Percentiles rank a stretch among this genome's conserved stretches.
phyloP scores from a whole-genome alignment of 1,140 invertebrate genomes.

The Drosophila kohkoa region DNA sequence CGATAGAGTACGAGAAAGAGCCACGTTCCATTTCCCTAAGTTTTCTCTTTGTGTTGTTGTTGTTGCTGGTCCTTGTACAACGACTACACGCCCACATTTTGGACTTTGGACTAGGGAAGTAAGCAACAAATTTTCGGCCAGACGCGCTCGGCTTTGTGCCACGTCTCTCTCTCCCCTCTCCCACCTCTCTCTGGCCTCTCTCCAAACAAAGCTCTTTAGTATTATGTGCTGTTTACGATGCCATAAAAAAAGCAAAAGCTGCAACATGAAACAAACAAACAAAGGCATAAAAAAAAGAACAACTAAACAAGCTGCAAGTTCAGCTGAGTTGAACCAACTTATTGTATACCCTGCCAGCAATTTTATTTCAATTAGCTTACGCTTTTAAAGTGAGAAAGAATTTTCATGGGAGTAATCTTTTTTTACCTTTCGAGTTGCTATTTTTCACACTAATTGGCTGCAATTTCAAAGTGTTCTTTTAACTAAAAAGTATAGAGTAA shows the following conservation, averaged over 20 bases:
- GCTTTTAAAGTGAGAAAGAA: no score
- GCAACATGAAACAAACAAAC: constrained; percentile 45
- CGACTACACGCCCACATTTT: not conserved
- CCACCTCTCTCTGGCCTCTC: not conserved
- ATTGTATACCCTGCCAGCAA: not conserved
- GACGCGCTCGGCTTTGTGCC: constrained; percentile 36
- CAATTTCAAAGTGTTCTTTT: no score
- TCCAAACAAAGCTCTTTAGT: constrained; percentile 46
- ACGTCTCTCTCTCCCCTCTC: not conserved
- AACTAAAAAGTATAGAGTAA: no score
- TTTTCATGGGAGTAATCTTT: not conserved
- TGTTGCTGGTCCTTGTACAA: not conserved
- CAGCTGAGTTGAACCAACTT: not conserved
- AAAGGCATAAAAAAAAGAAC: constrained; percentile 38
- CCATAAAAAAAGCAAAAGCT: constrained; percentile 49
- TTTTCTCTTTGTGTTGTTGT: not conserved
- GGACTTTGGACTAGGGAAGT: not conserved
- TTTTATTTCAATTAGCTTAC: no score
- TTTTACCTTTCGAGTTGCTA: no score
- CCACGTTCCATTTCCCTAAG: not conserved
- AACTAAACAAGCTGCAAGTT: not conserved
- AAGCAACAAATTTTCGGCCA: constrained; percentile 49
- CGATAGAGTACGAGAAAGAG: not conserved
- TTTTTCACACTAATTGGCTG: not conserved
- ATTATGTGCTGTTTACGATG: constrained; percentile 58